phyloP scores from a whole-genome alignment of 53 echinoderm and acorn worm species.

The Echinometra lucunter region DNA sequence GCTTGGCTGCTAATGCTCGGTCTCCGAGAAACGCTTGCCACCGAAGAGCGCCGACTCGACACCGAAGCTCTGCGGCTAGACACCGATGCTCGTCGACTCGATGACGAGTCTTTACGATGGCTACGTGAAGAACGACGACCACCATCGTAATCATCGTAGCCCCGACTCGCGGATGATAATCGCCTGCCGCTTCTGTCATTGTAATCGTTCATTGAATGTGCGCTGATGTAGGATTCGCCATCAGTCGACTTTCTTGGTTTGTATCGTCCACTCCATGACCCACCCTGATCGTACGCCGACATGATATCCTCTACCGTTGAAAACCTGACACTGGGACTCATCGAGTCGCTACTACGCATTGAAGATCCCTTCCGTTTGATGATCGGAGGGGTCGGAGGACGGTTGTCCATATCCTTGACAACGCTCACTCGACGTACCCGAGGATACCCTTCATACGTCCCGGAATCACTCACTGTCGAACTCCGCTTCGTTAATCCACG shows the following conservation, averaged over 20 bases:
- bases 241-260: constrained; percentile 13
- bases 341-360: neutral
- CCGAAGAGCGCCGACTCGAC: constrained; percentile 50
- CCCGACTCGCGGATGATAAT: constrained; percentile 9
- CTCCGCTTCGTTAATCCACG: neutral
- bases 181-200: neutral
- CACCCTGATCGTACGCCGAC: constrained; percentile 10
- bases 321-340: constrained; percentile 48
- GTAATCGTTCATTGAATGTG: constrained; percentile 20
- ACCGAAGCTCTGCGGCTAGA: constrained; percentile 50
- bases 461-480: constrained; percentile 43
- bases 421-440: constrained; percentile 27
- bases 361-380: constrained; percentile 52
- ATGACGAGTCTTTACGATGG: constrained; percentile 43
- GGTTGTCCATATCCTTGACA: neutral
- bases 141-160: neutral
- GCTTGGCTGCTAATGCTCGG: constrained; percentile 16
- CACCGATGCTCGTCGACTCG: constrained; percentile 39
- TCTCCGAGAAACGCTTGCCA: neutral
- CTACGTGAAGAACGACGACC: neutral
- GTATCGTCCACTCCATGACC: constrained; percentile 50
- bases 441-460: constrained; percentile 51
- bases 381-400: constrained; percentile 49
- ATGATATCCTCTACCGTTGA: constrained; percentile 57
- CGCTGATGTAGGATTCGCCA: constrained; percentile 8